Base-by-base conservation (phyloP, 2,888 invertebrate species). In the Urechis unicinctus region DNA sequence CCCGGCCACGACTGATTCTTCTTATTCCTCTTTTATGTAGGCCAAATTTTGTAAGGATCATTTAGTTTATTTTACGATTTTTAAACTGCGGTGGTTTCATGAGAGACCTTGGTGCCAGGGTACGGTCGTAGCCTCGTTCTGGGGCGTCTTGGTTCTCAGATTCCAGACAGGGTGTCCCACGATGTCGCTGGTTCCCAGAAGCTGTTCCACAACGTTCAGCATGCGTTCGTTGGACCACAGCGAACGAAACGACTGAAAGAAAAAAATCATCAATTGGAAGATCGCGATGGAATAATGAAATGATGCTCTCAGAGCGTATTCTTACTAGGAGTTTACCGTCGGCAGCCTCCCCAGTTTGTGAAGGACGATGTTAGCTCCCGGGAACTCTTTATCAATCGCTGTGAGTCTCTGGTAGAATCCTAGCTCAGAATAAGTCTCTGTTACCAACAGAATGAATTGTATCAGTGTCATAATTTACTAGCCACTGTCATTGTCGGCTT, bases 21-120 rank as follows among this genome's bases (percentile, higher is more conserved):
- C n/a, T n/a, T n/a, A n/a, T n/a, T n/a, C n/a, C n/a, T n/a, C n/a
- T n/a, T n/a, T n/a, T n/a, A n/a, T n/a, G n/a, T n/a, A n/a, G n/a
- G n/a, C n/a, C n/a, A n/a, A n/a, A n/a, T n/a, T n/a, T n/a, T n/a
- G n/a, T n/a, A n/a, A n/a, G 36, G 17, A 36, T 13, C 36, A 36
- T 36, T 36, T 36, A 13, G 17, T 36, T 9, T 13, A 9, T 9
- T 17, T 13, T 13, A 36, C 36, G 17, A 36, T 13, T 36, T 36
- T 13, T 36, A 36, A 36, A 17, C 36, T 36, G 9, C 36, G 9
- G 17, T 36, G 9, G 9, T 9, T 9, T 13, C 9, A 36, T 13
- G 36, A 13, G 36, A n/a, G 3, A 73, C 72, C 75, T 66, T 76
- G 76, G 60, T 76, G 75, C 75, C 76, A 76, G 1, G 75, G 76